A percentile compares a stretch with the other conserved stretches of the same genome.
phyloP scores from a whole-genome alignment of 1,140 invertebrate species.

The Pogonomyrmex barbatus region DNA sequence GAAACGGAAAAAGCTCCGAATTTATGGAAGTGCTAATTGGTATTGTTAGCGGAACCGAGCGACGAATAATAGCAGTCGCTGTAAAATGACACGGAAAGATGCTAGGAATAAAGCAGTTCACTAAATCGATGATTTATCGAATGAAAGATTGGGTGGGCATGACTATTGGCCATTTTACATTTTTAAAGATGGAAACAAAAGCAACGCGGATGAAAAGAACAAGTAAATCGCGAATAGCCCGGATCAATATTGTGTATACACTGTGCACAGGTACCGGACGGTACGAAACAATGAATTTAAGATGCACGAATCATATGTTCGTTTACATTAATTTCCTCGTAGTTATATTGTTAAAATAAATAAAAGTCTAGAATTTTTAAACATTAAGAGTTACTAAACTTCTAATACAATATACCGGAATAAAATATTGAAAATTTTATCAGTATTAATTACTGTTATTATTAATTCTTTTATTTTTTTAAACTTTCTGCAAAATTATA shows the following conservation, averaged over 20 bases:
- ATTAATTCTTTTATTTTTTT: background rate
- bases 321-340: constrained; percentile 28
- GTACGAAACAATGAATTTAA: constrained; percentile 51
- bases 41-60: constrained; percentile 45
- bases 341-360: background rate
- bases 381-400: background rate
- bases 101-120: background rate
- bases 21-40: constrained; percentile 64
- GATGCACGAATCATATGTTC: constrained; percentile 34
- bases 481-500: background rate
- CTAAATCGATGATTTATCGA: constrained; percentile 50
- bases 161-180: constrained; percentile 36
- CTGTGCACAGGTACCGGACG: constrained; percentile 47
- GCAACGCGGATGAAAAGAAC: constrained; percentile 32
- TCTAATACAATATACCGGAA: background rate
- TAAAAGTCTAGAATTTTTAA: constrained; percentile 13
- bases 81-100: constrained; percentile 40
- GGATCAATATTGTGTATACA: constrained; percentile 52
- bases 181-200: constrained; percentile 45
- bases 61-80: constrained; percentile 50
- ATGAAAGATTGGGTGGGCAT: constrained; percentile 27
- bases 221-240: constrained; percentile 46
- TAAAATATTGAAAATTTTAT: background rate
- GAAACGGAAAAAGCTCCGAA: constrained; percentile 57
- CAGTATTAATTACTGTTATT: constrained; percentile 2